Base-by-base conservation (phyloP, 2,888 invertebrate genomes). In the Troides oblongomaculatus region DNA sequence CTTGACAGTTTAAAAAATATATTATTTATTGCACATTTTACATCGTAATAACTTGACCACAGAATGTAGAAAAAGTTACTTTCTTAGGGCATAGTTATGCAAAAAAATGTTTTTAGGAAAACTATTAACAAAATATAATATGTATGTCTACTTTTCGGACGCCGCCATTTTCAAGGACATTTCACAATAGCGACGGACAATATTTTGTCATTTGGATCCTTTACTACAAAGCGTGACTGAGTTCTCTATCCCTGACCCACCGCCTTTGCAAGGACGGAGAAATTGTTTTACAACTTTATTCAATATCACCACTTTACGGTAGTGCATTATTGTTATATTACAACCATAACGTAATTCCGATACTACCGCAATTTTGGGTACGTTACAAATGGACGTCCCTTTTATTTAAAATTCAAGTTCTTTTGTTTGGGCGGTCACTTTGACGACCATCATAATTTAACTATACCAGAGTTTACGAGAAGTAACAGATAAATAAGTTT, bases 311-410 rank as follows among this genome's bases (percentile, higher is more conserved):
- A 84, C 80, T 82, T 83, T 86, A 87, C 89, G 79, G 89, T 89
- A 89, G 89, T 88, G 76, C 80, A 81, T 84, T 82, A 83, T 88
- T 83, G 80, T 83, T 86, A 81, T 84, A 84, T 86, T 85, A 84
- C 81, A 82, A 82, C 84, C 81, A 77, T 81, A 81, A 81, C 77
- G 81, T 87, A 82, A 87, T 88, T 79, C 79, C 71, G 76, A 82
- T 75, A 82, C 81, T 84, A 88, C 89, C 85, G 84, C 88, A 85
- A 81, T 81, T 75, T 77, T 80, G 79, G 76, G 75, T 75, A 77
- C 72, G 77, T 75, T 78, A 77, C 77, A 79, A 78, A 75, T 76
- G 73, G 74, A 43, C 64, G 62, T 67, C 78, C 77, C 78, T 74
- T 78, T 78, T 81, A 66, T 70, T 66, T 60, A 25, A 66, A 66